Conservation (phyloP, 2,797 vertebrate genomes). For the Urocyon cinereoargenteus region DNA sequence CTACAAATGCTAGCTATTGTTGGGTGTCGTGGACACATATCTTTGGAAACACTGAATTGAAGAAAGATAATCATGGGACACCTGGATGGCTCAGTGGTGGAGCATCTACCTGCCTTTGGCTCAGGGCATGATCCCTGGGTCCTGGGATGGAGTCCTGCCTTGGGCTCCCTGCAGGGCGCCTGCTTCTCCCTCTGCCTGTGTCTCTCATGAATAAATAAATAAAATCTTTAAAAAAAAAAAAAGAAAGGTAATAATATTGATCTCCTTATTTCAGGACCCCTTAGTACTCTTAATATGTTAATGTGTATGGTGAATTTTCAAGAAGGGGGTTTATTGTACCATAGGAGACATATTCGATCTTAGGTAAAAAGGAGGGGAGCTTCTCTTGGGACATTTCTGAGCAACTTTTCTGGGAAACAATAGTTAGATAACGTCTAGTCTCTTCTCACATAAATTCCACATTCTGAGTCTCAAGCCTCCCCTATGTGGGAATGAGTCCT, state of each 20-base stretch:
- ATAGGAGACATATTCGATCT: not conserved
- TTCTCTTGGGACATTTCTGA: not conserved
- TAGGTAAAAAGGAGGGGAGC: not conserved
- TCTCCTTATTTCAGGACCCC: not conserved
- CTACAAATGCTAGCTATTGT: not conserved
- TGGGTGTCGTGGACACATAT: not conserved
- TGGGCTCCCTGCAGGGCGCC: too few species aligned
- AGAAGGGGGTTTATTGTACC: not conserved
- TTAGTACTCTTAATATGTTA: not conserved
- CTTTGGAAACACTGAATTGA: not conserved
- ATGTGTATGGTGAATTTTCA: not conserved
- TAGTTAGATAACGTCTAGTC: conserved; percentile 14
- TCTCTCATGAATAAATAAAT: too few species aligned
- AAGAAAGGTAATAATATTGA: not conserved
- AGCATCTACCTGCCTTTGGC: too few species aligned
- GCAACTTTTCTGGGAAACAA: not conserved
- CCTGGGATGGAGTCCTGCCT: too few species aligned
- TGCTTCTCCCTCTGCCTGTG: too few species aligned
- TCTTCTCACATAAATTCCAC: conserved; percentile 23
- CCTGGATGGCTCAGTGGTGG: too few species aligned
- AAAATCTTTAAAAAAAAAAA: not conserved
- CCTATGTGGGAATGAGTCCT: not conserved
- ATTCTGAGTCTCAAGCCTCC: not conserved
- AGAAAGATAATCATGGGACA: not conserved
- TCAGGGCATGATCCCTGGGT: too few species aligned